Conservation (phyloP, 2,113 vertebrate genomes). For the Pelusios castaneus region DNA sequence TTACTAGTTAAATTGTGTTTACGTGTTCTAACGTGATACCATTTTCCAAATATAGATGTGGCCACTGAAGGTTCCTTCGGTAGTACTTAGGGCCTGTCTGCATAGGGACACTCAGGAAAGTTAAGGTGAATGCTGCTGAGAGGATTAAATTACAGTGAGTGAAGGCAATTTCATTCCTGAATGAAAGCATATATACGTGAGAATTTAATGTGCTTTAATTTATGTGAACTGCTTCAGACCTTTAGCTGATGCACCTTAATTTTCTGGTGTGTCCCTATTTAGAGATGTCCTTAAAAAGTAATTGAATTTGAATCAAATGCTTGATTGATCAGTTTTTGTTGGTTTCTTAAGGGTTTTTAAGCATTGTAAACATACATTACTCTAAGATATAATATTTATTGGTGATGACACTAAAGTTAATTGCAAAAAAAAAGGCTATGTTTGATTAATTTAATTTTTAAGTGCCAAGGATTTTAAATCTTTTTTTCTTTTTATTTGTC, state of each 20-base stretch:
- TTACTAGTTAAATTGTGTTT: background rate
- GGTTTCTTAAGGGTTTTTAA: background rate
- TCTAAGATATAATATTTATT: background rate
- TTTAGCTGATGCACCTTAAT: background rate
- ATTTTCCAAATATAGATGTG: background rate
- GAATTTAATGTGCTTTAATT: background rate
- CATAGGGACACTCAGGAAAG: background rate
- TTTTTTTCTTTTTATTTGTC: constrained; percentile 66
- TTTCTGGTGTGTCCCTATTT: background rate
- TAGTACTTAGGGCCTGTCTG: background rate
- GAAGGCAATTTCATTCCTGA: background rate
- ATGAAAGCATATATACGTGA: background rate
- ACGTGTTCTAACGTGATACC: background rate
- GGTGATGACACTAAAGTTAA: background rate
- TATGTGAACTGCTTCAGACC: background rate
- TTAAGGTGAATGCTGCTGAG: background rate
- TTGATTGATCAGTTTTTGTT: constrained; percentile 32
- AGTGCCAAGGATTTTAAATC: background rate
- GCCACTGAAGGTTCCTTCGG: background rate
- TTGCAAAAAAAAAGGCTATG: background rate
- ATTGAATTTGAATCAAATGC: constrained; percentile 55
- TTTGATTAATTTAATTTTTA: background rate
- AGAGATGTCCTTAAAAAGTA: constrained; percentile 11
- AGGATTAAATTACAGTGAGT: background rate
- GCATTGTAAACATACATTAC: background rate